phyloP scores from a whole-genome alignment of 2,113 vertebrate genomes.

The Nestor notabilis region DNA sequence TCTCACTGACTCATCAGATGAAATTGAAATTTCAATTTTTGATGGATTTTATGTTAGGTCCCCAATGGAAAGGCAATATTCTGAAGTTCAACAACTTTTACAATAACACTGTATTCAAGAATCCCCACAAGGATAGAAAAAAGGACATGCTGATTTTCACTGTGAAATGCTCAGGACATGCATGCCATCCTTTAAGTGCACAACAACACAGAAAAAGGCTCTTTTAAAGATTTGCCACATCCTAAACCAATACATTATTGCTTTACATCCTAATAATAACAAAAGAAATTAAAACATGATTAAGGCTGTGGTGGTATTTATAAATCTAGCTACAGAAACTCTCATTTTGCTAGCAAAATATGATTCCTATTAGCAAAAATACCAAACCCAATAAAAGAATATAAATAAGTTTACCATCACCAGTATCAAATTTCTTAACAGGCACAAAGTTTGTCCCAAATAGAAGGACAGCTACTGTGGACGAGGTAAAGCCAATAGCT shows the following conservation, averaged over 20 bases:
- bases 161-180: background rate
- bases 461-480: constrained; percentile 77
- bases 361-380: background rate
- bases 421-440: constrained; percentile 86
- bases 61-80: background rate
- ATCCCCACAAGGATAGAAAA: background rate
- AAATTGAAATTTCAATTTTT: background rate
- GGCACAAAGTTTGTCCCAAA: constrained; percentile 90
- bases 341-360: background rate
- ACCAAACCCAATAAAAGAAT: background rate
- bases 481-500: constrained; percentile 77
- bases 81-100: background rate
- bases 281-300: background rate
- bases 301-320: background rate
- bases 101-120: background rate
- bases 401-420: constrained; percentile 80
- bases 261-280: background rate
- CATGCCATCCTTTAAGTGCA: background rate
- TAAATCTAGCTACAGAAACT: background rate
- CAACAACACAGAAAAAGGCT: background rate
- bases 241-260: background rate
- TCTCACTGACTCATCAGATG: background rate
- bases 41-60: background rate
- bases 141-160: background rate
- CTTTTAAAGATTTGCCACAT: background rate